Percentiles rank a stretch among this genome's conserved stretches.
Evolutionary conservation across 2,888 invertebrate species (phyloP).

Genomic region (Caenorhabditis sp.): DNA sequence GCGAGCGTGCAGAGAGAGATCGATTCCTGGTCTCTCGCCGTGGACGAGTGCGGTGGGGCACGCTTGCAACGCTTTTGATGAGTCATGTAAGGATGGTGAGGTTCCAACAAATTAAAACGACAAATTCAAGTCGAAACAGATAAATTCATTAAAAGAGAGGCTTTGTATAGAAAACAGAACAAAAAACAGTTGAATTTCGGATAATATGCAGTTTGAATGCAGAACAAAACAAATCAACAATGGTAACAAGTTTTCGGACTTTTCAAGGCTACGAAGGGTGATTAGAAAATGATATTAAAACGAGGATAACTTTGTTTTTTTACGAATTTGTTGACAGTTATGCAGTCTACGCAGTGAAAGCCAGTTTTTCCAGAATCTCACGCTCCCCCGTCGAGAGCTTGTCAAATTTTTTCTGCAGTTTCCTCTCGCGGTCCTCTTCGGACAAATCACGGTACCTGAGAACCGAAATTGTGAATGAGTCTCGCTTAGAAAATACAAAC

Average conservation of each 20-base stretch:
- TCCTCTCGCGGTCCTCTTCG: constrained; percentile 31
- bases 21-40: constrained; percentile 63
- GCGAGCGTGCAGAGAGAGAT: constrained; percentile 49
- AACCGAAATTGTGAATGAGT: neutral
- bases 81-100: neutral
- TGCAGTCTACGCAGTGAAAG: neutral
- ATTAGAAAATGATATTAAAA: constrained; percentile 7
- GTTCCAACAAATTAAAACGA: too few relatives aligned
- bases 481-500: too few relatives aligned
- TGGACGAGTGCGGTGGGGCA: constrained; percentile 19
- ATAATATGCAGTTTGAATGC: too few relatives aligned
- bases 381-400: constrained; percentile 17
- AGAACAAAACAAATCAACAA: too few relatives aligned
- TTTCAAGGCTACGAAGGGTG: too few relatives aligned
- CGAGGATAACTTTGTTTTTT: neutral
- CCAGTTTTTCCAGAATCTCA: constrained; percentile 21
- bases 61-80: neutral
- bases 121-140: constrained; percentile 91
- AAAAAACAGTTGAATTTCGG: too few relatives aligned
- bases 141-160: constrained; percentile 82
- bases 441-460: constrained; percentile 42
- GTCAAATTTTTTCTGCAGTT: constrained; percentile 28
- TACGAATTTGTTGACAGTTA: too few relatives aligned
- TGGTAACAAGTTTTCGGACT: too few relatives aligned
- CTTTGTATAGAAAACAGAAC: too few relatives aligned